Percentiles rank a stretch among this genome's conserved stretches.
phyloP scores from a whole-genome alignment of 64 coral and sea anemone species.

The Porites lutea region DNA sequence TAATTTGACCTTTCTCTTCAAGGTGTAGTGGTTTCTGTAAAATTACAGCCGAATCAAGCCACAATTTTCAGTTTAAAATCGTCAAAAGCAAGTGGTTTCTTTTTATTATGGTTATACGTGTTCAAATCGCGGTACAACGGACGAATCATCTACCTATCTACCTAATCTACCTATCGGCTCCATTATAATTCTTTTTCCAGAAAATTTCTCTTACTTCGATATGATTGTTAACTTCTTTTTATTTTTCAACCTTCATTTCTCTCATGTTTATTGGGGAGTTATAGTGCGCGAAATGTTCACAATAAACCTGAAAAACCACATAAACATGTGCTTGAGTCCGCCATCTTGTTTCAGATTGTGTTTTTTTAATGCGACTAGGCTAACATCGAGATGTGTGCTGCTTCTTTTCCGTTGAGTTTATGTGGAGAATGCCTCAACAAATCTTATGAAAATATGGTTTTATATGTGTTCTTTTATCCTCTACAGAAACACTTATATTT shows the following conservation, averaged over 20 bases:
- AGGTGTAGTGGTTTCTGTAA: background rate
- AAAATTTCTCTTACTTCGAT: background rate
- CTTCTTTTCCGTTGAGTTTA: background rate
- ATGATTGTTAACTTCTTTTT: background rate
- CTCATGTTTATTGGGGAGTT: background rate
- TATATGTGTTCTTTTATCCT: background rate
- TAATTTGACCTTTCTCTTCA: constrained; percentile 27
- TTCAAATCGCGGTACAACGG: background rate
- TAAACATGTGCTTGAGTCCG: constrained; percentile 45
- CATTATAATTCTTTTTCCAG: background rate
- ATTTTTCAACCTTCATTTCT: background rate
- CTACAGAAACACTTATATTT: constrained; percentile 10
- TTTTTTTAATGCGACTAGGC: background rate
- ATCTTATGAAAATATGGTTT: background rate
- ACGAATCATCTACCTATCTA: too few relatives aligned
- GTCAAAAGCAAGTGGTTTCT: background rate
- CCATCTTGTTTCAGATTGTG: constrained; percentile 28
- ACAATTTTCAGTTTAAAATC: background rate
- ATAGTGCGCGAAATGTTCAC: background rate
- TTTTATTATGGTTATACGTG: background rate
- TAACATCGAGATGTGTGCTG: background rate
- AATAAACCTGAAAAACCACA: background rate
- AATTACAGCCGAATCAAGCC: background rate
- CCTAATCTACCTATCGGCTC: background rate
- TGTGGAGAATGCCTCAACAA: background rate